A percentile compares a stretch with the other conserved stretches of the same genome.
Conservation (phyloP, 1,140 invertebrate species). For the Drosophila sproati region DNA sequence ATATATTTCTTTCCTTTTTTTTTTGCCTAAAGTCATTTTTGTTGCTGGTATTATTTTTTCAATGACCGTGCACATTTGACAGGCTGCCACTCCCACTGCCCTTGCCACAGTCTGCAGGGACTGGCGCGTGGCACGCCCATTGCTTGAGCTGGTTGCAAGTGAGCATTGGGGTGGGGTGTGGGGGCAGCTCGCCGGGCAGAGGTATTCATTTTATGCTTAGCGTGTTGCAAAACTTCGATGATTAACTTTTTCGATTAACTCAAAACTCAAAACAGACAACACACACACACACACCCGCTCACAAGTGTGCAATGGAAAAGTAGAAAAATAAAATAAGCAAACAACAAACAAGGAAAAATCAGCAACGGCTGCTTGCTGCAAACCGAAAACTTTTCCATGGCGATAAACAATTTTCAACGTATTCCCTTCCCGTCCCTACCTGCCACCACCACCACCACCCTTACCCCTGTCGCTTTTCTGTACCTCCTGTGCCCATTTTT, state of each 20-base stretch:
- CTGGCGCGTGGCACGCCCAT: neutral
- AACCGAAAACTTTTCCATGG: slow-evolving; percentile 70
- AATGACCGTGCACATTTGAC: slow-evolving; percentile 63
- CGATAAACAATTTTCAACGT: slow-evolving; percentile 78
- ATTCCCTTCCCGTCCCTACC: neutral
- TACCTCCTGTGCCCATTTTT: slow-evolving; percentile 11
- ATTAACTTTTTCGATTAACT: slow-evolving; percentile 82
- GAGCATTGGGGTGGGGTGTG: neutral
- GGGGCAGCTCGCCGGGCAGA: neutral
- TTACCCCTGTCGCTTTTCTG: neutral
- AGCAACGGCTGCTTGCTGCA: slow-evolving; percentile 32
- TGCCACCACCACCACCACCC: neutral
- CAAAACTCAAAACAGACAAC: slow-evolving; percentile 66
- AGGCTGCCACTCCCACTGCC: neutral
- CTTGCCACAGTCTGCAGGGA: neutral
- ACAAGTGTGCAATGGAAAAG: slow-evolving; percentile 59
- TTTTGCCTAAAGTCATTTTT: neutral
- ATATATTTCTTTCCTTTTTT: neutral
- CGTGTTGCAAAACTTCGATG: slow-evolving; percentile 74
- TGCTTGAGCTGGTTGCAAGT: too few species aligned
- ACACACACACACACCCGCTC: slow-evolving; percentile 33
- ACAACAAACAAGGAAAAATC: slow-evolving; percentile 32
- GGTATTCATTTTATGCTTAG: slow-evolving; percentile 46
- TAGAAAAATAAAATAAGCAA: slow-evolving; percentile 48
- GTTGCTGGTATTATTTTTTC: slow-evolving; percentile 48